Conservation (phyloP, 2,888 invertebrate genomes). For the Sicus ferrugineus region DNA sequence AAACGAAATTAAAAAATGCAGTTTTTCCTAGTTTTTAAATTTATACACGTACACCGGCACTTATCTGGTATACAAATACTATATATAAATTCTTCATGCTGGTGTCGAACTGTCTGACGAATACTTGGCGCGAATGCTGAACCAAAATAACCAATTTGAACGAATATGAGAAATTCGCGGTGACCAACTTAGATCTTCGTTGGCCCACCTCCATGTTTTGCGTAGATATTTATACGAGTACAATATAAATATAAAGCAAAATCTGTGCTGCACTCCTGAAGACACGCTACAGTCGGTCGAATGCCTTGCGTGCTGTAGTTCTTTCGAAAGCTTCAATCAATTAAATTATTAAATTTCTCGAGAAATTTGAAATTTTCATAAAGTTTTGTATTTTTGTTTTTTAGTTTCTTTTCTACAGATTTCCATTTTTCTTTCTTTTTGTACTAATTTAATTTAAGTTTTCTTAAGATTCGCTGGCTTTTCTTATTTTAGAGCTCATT, state of each 20-base stretch:
- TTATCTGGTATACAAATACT: background rate
- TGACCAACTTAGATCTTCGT: constrained; percentile 1
- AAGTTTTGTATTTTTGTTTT: no score
- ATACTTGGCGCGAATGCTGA: background rate
- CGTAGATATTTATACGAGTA: background rate
- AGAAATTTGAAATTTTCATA: constrained; percentile 6
- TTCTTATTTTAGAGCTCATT: constrained; percentile 16
- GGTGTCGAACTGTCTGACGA: constrained; percentile 31
- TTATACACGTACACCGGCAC: background rate
- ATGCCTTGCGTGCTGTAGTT: background rate
- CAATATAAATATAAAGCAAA: background rate
- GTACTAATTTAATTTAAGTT: background rate
- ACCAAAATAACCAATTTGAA: background rate
- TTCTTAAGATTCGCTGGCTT: background rate
- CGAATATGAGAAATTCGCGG: background rate
- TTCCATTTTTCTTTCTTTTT: background rate
- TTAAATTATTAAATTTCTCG: background rate
- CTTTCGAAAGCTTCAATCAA: background rate
- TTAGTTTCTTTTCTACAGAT: background rate
- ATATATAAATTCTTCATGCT: background rate
- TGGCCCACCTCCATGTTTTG: background rate
- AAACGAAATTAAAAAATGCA: background rate
- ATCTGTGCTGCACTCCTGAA: background rate
- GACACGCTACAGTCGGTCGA: constrained; percentile 4
- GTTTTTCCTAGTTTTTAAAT: background rate